Base-by-base conservation (phyloP, 1,140 invertebrate genomes). In the Proctacanthus coquilletti region DNA sequence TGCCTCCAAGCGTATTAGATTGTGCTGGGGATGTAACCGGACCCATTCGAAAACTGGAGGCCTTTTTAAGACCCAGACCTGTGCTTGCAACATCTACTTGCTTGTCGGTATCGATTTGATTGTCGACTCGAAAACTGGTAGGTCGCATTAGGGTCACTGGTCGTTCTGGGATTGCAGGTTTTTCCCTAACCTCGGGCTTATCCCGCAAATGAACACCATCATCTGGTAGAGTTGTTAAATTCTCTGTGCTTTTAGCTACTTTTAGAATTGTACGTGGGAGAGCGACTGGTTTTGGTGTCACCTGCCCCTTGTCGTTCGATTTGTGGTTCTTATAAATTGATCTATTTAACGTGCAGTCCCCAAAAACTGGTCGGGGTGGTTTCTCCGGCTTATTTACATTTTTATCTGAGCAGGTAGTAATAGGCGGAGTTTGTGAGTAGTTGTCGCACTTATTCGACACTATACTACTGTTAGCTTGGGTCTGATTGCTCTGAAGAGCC, bases 91-190 rank as follows among this genome's bases (percentile, higher is more conserved):
- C n/a, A 25, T n/a, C n/a, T 25, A n/a, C n/a, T 25, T 25, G 23
- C n/a, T 6, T 8, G 6, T 11, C 13, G 21, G 21, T 13, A 10
- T 17, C 4, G 11, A 20, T 38, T 61, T 57, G n/a, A 41, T 40
- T 17, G 25, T 21, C 18, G 51, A 45, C 56, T 35, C 61, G 56
- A 44, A 74, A 68, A 52, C 70, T 71, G 3, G 68, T 65, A 13
- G 74, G 72, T 39, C 74, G 64, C 34, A 56, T 46, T 23, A 80
- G 58, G 20, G 69, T 70, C n/a, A 73, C 70, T 4, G 77, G 79
- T 37, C 77, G 63, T 48, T 79, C 76, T 10, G 79, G 79, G 32
- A 82, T 70, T 3, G 72, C 73, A 5, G 78, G 78, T 57, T 80
- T 80, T 50, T 63, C 60, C 17, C 52, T 41, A 11, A 29, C 18